Conservation (phyloP, 1,140 invertebrate species). For the Berghia stephanieae region DNA sequence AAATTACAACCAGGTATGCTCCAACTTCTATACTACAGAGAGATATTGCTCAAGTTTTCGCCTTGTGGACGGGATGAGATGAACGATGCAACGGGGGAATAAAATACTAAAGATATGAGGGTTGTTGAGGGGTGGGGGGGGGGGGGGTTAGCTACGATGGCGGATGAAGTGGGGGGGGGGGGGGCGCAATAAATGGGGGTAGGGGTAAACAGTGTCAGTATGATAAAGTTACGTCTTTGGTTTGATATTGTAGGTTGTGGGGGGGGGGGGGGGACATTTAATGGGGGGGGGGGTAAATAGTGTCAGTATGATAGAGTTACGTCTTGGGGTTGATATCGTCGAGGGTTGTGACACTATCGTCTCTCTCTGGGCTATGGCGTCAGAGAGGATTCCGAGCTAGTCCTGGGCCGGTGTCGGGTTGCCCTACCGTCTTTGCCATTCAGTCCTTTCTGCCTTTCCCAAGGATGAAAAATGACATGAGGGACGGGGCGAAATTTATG, state of each 20-base stretch:
- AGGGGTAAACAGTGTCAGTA: neutral
- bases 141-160: too few relatives aligned
- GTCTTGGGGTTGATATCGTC: too few relatives aligned
- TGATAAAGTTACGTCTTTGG: neutral
- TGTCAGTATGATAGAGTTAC: too few relatives aligned
- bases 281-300: too few relatives aligned
- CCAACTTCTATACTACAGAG: too few relatives aligned
- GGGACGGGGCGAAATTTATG: neutral
- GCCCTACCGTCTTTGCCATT: neutral
- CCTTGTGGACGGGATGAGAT: too few relatives aligned
- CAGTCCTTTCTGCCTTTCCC: too few relatives aligned
- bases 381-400: neutral
- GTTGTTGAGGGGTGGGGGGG: too few relatives aligned
- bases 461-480: neutral
- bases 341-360: neutral
- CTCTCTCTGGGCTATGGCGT: neutral
- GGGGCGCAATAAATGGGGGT: neutral
- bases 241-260: neutral
- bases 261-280: too few relatives aligned
- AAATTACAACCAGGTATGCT: too few relatives aligned
- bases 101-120: too few relatives aligned
- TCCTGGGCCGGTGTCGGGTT: neutral
- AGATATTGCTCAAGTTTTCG: too few relatives aligned
- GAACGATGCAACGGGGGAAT: neutral
- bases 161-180: slow-evolving; percentile 1